Evolutionary conservation across 1,140 invertebrate species (phyloP), one percentile per base, ranked within the genome.

Genomic region (Sminthurides bifidus): DNA sequence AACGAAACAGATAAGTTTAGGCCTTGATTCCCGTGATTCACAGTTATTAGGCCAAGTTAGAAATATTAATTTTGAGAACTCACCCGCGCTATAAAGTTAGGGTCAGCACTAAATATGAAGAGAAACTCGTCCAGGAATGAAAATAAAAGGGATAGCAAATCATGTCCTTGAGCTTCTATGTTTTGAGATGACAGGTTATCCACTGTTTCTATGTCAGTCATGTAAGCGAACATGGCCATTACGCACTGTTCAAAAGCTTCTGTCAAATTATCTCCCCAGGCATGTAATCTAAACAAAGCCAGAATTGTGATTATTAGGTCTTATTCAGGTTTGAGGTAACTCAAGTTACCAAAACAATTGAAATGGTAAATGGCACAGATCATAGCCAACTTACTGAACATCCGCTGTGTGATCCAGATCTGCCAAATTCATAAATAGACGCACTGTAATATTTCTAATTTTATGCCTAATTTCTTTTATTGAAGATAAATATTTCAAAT

Each of bases 361-460:
- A n/a, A n/a, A n/a, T n/a, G n/a, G n/a, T n/a, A n/a, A n/a, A n/a
- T n/a, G n/a, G n/a, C n/a, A n/a, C n/a, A n/a, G n/a, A n/a, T n/a
- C n/a, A 44, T 15, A 43, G 2, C n/a, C 30, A 40, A 81, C 87
- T 87, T 78, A 92, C 87, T 97, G 93, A 24, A 98, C 87, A 76
- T 97, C 93, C 3, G 93, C 92, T 27, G 93, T 92, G 68, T 97
- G 92, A 68, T 97, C 93, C 66, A 97, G 76, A 81, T 96, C 90
- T 93, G 75, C 56, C 81, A 83, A n/a, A n/a, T n/a, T n/a, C n/a
- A 65, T 67, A 68, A 66, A 56, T 66, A 65, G 52, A 56, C 21
- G 38, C 29, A 27, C 53, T 44, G 41, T 44, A 52, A 21, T n/a
- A 54, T 55, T 2, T 17, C 19, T 14, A 4, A 14, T 21, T 14